Evolutionary conservation across 2,888 invertebrate species (phyloP).

Genomic region (Xestobium rufovillosum): DNA sequence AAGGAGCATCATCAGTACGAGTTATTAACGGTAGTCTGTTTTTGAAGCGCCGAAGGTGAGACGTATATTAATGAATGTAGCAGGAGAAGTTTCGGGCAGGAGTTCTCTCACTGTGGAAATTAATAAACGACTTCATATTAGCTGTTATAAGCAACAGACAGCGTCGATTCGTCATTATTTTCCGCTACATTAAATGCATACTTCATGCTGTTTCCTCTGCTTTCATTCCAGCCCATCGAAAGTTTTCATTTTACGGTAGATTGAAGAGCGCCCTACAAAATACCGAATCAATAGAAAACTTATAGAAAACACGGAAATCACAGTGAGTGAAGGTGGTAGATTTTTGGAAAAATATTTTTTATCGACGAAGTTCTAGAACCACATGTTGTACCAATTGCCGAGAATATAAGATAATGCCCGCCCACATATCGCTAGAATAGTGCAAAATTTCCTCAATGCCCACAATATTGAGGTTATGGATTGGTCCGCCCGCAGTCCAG

Average conservation of each 20-base stretch:
- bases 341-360: no score
- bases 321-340: no score
- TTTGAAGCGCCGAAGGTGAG: conserved; percentile 41
- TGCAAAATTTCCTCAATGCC: no score
- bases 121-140: conserved; percentile 46
- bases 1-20: conserved; percentile 36
- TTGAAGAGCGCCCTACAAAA: conserved; percentile 24
- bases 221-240: conserved; percentile 40
- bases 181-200: conserved; percentile 47
- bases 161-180: conserved; percentile 49
- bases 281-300: conserved; percentile 21
- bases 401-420: no score
- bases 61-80: conserved; percentile 44
- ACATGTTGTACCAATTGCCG: no score
- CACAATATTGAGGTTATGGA: no score
- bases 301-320: background rate
- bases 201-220: conserved; percentile 44
- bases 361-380: no score
- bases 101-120: conserved; percentile 39
- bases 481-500: no score
- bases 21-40: conserved; percentile 42
- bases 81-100: conserved; percentile 34
- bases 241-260: no score
- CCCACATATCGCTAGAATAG: no score
- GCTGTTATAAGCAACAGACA: conserved; percentile 46